Evolutionary conservation across 2,888 invertebrate species (phyloP).

Genomic region (Spilarctia lutea): DNA sequence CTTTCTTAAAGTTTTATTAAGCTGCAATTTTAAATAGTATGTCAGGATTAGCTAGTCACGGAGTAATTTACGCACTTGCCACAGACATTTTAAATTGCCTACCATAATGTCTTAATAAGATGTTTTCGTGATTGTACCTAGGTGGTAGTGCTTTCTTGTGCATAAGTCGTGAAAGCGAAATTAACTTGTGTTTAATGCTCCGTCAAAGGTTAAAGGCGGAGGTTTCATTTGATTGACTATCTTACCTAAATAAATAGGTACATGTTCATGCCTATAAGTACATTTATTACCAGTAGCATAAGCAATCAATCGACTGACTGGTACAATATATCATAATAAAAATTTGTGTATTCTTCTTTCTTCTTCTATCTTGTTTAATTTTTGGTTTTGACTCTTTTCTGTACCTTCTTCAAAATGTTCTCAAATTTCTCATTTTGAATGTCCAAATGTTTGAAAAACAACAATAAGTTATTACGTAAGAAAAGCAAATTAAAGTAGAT

Average conservation of each 20-base stretch:
- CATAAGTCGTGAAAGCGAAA: slow-evolving; percentile 44
- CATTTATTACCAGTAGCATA: too few species aligned
- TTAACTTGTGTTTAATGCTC: slow-evolving; percentile 34
- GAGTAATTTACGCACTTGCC: not conserved
- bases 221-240: slow-evolving; percentile 2
- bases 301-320: too few species aligned
- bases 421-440: too few species aligned
- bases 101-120: not conserved
- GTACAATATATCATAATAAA: too few species aligned
- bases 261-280: too few species aligned
- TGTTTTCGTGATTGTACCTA: slow-evolving; percentile 22
- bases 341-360: too few species aligned
- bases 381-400: too few species aligned
- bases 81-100: slow-evolving; percentile 1
- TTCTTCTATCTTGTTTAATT: too few species aligned
- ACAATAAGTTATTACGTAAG: too few species aligned
- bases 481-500: too few species aligned
- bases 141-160: slow-evolving; percentile 46
- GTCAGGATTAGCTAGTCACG: not conserved
- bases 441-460: too few species aligned
- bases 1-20: not conserved
- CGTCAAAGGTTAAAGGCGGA: slow-evolving; percentile 18
- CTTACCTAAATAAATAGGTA: not conserved
- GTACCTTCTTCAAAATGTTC: too few species aligned
- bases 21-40: not conserved